Evolutionary conservation across 2,113 vertebrate genomes (phyloP), one percentile per base, ranked within the genome.

Genomic region (Camelus dromedarius): DNA sequence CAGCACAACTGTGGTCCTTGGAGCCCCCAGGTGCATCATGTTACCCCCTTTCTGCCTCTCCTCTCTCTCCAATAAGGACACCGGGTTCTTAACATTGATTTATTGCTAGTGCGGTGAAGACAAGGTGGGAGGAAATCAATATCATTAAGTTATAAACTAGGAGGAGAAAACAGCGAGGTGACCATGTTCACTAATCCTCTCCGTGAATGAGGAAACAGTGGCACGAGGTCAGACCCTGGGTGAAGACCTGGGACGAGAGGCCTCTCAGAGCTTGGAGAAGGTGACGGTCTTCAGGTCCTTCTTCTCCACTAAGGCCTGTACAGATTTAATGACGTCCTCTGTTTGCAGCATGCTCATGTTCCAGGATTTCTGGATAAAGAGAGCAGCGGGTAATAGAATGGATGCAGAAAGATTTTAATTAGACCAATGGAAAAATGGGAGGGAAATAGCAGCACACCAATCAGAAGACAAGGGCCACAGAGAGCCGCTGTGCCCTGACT

Each of bases 321-420:
- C 99, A 0, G 99, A 99, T 64, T 99, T 99, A 42, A 99, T 48
- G 67, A 99, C 5, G 77, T 99, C 99, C 2, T 99, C 83, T 0
- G 99, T 99, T 97, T 99, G 99, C 64, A 99, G 98, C 99, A 99
- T 99, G 97, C 99, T 98, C 99, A 99, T 99, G 98, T 99, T 99
- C 99, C 99, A 99, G 3, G 98, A 84, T 0, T 98, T 98, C 99
- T 98, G 95, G 10, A 13, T 5, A 28, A 12, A 22, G 18, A 56
- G 42, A 22, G 66, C 1, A 6, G n/a, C 5, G 15, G 9, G 52
- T 6, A 32, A 38, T 8, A 18, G 24, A 6, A 20, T 50, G 20
- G 46, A 30, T 1, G 2, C n/a, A 4, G 30, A 8, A 14, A 10
- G 24, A 58, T 20, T 8, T 52, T 42, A 2, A 24, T 30, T 35